phyloP scores from a whole-genome alignment of 2,888 invertebrate species.

The Ecliptopera silaceata region DNA sequence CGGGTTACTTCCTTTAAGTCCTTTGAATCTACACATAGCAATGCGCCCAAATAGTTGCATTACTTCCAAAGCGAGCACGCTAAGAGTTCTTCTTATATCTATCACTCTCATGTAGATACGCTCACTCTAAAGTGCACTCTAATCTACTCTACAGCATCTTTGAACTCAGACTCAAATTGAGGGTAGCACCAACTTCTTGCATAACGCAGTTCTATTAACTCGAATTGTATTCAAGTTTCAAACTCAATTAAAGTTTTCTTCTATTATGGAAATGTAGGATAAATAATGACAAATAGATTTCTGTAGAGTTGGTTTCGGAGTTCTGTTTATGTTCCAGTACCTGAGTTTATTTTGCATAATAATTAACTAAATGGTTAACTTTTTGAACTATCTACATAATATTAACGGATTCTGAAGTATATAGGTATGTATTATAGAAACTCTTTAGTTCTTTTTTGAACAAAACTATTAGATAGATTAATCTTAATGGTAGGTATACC shows the following conservation, averaged over 20 bases:
- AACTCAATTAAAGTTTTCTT: conserved; percentile 60
- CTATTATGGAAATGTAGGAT: conserved; percentile 53
- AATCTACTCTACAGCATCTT: conserved; percentile 26
- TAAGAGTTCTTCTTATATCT: neutral
- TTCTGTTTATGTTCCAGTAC: conserved; percentile 14
- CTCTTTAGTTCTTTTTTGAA: too few species aligned
- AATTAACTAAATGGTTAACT: conserved; percentile 13
- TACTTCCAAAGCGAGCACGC: too few species aligned
- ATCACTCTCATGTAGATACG: neutral
- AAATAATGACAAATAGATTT: conserved; percentile 36
- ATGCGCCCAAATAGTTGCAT: too few species aligned
- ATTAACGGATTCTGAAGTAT: too few species aligned
- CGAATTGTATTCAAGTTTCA: conserved; percentile 45
- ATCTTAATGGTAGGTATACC: too few species aligned
- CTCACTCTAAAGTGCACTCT: conserved; percentile 13
- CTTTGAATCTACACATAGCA: too few species aligned
- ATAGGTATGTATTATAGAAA: too few species aligned
- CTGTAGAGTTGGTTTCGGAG: conserved; percentile 11
- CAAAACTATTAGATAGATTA: too few species aligned
- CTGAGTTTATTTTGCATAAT: conserved; percentile 13
- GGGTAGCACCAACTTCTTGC: conserved; percentile 42
- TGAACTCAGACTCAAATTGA: conserved; percentile 28
- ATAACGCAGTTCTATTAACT: conserved; percentile 49
- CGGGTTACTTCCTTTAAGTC: too few species aligned
- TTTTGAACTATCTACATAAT: neutral